Evolutionary conservation across 2,888 invertebrate species (phyloP).

Genomic region (Acanthococcus lagerstroemiae): DNA sequence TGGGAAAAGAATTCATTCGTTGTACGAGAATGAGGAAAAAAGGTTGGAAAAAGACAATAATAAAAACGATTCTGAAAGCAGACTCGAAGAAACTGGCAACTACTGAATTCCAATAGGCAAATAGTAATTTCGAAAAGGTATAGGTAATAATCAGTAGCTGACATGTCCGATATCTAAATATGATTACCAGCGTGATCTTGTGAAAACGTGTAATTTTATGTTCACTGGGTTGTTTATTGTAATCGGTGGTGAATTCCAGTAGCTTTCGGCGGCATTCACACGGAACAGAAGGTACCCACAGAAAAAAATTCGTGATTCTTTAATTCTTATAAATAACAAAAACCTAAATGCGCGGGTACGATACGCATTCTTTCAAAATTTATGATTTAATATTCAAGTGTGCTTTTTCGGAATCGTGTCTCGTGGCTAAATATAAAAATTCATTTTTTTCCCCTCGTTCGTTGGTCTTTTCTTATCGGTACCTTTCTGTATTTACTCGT

Average conservation of each 20-base stretch:
- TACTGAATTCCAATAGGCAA: background rate
- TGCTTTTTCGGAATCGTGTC: constrained; percentile 16
- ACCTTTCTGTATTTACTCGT: too few relatives aligned
- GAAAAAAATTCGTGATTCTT: constrained; percentile 21
- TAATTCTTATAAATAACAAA: constrained; percentile 12
- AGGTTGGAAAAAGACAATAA: constrained; percentile 1
- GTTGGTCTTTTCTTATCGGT: background rate
- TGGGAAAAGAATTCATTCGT: constrained; percentile 5
- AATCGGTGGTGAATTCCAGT: constrained; percentile 29
- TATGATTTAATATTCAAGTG: constrained; percentile 27
- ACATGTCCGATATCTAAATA: constrained; percentile 29
- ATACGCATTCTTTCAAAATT: constrained; percentile 18
- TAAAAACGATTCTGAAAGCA: too few relatives aligned
- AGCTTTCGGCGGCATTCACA: constrained; percentile 30
- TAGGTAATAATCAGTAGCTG: constrained; percentile 20
- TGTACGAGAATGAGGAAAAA: background rate
- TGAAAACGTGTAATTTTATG: constrained; percentile 29
- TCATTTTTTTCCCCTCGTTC: background rate
- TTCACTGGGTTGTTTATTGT: constrained; percentile 15
- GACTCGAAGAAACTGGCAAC: background rate
- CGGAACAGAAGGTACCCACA: constrained; percentile 1
- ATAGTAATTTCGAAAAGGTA: background rate
- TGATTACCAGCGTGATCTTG: constrained; percentile 18
- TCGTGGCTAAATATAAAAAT: constrained; percentile 23
- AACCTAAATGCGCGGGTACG: background rate